Evolutionary conservation across 2,888 invertebrate species (phyloP).

Genomic region (Gymnocheta viridis): DNA sequence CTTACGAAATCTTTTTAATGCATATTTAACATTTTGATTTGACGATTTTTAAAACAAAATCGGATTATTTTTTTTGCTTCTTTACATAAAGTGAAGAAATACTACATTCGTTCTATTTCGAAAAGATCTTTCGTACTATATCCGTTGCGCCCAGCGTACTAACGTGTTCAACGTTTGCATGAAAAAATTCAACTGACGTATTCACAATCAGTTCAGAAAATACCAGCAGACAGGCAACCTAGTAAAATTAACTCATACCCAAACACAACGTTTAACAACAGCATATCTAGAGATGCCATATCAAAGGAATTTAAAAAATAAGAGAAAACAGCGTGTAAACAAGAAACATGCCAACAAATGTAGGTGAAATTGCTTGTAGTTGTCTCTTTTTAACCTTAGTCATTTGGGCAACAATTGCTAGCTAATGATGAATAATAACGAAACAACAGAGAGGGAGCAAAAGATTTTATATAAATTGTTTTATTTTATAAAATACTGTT

Average conservation of each 20-base stretch:
- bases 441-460: not conserved
- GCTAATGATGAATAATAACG: not conserved
- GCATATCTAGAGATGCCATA: constrained; percentile 47
- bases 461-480: constrained; percentile 5
- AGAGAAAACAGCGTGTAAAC: constrained; percentile 17
- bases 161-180: constrained; percentile 32
- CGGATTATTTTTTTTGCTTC: constrained; percentile 45
- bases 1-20: constrained; percentile 73
- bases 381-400: constrained; percentile 16
- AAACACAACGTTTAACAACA: not conserved
- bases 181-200: constrained; percentile 53
- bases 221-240: constrained; percentile 18
- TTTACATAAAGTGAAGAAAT: constrained; percentile 36
- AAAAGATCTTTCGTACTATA: not conserved
- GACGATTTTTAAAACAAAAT: constrained; percentile 78
- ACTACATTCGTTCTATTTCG: constrained; percentile 32
- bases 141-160: not conserved
- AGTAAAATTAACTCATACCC: not conserved
- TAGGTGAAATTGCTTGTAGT: not conserved
- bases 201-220: constrained; percentile 4
- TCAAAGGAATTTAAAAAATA: not conserved
- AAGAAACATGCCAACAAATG: not conserved
- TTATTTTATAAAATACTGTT: not conserved
- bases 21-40: constrained; percentile 36
- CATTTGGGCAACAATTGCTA: not conserved